Percentiles rank a stretch among this genome's conserved stretches.
Evolutionary conservation across 92 coral and sea anemone species (phyloP).

Genomic region (Hydrozoanthus gracilis): DNA sequence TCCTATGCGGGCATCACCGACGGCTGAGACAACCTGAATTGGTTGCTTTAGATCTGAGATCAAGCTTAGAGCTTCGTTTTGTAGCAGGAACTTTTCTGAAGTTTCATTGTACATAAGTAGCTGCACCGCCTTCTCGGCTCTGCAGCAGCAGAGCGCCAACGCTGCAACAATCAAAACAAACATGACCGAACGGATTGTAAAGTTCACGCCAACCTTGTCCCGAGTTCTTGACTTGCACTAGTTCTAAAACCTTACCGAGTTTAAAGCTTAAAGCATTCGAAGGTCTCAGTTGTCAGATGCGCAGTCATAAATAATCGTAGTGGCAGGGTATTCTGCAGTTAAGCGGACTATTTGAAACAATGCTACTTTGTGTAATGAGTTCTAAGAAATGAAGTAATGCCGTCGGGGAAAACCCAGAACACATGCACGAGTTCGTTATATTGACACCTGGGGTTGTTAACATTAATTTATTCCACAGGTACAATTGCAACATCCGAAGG

Average conservation of each 20-base stretch:
- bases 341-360: too few species aligned
- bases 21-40: slow-evolving; percentile 44
- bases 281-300: too few species aligned
- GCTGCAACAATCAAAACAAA: neutral
- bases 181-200: neutral
- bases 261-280: too few species aligned
- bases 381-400: too few species aligned
- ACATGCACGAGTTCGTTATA: too few species aligned
- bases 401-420: too few species aligned
- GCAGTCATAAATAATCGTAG: too few species aligned
- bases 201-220: neutral
- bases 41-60: slow-evolving; percentile 20
- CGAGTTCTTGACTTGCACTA: neutral
- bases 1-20: slow-evolving; percentile 83
- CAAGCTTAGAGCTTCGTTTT: neutral
- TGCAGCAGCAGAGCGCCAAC: neutral
- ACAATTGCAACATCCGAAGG: too few species aligned
- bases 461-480: too few species aligned
- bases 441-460: too few species aligned
- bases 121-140: slow-evolving; percentile 28
- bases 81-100: slow-evolving; percentile 28
- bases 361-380: too few species aligned
- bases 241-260: neutral
- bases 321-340: too few species aligned
- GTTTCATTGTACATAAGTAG: slow-evolving; percentile 38